phyloP scores from a whole-genome alignment of 2,113 vertebrate species.

The Brachypteracias leptosomus region DNA sequence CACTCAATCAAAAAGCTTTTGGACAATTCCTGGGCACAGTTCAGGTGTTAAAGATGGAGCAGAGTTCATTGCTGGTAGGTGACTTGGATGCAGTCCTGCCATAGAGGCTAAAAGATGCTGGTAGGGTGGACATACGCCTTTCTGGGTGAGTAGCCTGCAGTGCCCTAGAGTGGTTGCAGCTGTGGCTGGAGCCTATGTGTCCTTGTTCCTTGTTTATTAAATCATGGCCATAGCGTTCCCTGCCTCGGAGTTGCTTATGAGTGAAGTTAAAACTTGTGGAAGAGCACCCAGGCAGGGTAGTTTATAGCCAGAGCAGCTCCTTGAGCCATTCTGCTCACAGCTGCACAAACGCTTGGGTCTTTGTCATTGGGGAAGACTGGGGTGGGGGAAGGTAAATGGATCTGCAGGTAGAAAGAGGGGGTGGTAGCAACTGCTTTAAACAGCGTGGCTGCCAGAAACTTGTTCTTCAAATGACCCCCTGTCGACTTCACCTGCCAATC shows the following conservation, averaged over 20 bases:
- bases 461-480: conserved; percentile 31
- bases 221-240: neutral
- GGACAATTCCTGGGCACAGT: neutral
- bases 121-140: neutral
- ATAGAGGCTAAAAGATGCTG: neutral
- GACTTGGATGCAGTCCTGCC: neutral
- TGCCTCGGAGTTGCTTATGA: neutral
- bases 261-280: neutral
- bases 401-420: neutral
- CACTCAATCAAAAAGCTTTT: neutral
- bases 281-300: neutral
- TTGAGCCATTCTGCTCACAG: neutral
- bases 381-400: neutral
- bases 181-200: neutral
- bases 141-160: neutral
- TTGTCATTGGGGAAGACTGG: neutral
- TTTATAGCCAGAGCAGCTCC: neutral
- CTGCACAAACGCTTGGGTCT: neutral
- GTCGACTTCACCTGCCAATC: conserved; percentile 11
- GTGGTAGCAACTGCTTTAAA: neutral
- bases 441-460: neutral
- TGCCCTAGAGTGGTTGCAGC: neutral
- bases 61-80: neutral
- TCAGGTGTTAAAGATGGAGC: neutral
- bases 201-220: neutral